Evolutionary conservation across 2,888 invertebrate genomes (phyloP).

Genomic region (Leptopterna dolabrata): DNA sequence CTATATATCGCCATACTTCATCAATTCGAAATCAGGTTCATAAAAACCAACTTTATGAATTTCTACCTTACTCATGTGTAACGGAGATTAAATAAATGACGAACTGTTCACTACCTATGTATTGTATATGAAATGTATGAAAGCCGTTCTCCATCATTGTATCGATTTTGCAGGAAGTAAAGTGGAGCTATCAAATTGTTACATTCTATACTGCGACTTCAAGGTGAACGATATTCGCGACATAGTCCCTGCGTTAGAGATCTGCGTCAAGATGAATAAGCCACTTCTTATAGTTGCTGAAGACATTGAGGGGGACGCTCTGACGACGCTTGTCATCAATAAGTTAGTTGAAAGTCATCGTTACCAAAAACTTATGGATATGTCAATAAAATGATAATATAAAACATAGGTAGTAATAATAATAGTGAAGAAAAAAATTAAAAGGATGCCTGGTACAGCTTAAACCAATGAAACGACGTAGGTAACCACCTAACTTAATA

Average conservation of each 20-base stretch:
- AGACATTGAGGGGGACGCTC: constrained; percentile 57
- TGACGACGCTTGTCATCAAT: constrained; percentile 57
- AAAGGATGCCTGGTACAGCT: too few relatives aligned
- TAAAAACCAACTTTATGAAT: too few relatives aligned
- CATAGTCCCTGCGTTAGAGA: constrained; percentile 53
- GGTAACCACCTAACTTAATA: too few relatives aligned
- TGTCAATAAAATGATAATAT: too few relatives aligned
- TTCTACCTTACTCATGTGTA: too few relatives aligned
- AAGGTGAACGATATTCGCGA: constrained; percentile 52
- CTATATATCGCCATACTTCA: constrained; percentile 99
- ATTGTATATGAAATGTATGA: too few relatives aligned
- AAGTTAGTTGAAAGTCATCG: constrained; percentile 49
- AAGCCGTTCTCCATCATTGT: too few relatives aligned
- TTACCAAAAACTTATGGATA: background rate
- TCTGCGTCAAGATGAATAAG: constrained; percentile 39
- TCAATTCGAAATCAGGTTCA: constrained; percentile 92
- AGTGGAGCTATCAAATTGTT: constrained; percentile 55
- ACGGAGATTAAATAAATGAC: too few relatives aligned
- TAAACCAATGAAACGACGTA: too few relatives aligned
- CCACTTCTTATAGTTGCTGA: constrained; percentile 57
- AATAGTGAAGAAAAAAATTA: too few relatives aligned
- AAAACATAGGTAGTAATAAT: too few relatives aligned
- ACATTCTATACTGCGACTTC: constrained; percentile 55
- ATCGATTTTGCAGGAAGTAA: constrained; percentile 43
- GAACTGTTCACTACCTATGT: too few relatives aligned